Base-by-base conservation (phyloP, 2,797 vertebrate genomes). In the Sebastes cheni region DNA sequence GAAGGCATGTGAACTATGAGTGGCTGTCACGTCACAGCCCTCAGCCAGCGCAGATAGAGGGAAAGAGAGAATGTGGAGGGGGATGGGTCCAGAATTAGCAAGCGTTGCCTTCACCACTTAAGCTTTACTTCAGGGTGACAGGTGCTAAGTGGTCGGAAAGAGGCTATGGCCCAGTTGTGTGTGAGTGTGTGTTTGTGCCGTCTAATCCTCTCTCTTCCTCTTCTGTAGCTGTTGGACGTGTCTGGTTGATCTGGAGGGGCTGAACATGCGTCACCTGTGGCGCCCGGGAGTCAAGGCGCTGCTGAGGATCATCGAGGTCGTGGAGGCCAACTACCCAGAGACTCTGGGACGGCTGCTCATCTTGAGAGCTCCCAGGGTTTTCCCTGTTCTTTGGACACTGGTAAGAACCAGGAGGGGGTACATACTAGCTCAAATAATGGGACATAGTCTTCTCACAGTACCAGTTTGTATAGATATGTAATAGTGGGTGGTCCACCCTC, bases 261-360 rank as follows among this genome's bases (percentile, higher is more conserved):
- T 99, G 52, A 99, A 97, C 89, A 99, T 99, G 98, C 93, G 98
- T 76, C 98, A 99, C 56, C 94, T 99, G 66, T 99, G 98, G 98
- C 91, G 97, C 59, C 98, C 98, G 0, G 98, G 97, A 4, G 97
- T 99, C 54, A 98, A 97, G 88, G 97, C 97, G 1, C 93, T 99
- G 65, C 96, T 99, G 76, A 95, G 97, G 75, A 97, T 97, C 84
- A 99, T 99, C 0, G 97, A 99, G 90, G 97, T 99, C 5, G 98
- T 99, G n/a, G 93, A 94, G 67, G 94, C 92, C 8, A 94, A 95
- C 87, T 95, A 95, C 75, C 94, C 94, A 2, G 93, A 95, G 91
- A 99, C 98, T 3, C 93, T 99, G 86, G 98, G 98, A 6, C 94
- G 97, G 5, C 93, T 99, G 73, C 94, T 99, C 39, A 99, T 99